Percentiles rank a stretch among this genome's conserved stretches.
phyloP scores from a whole-genome alignment of 2,797 vertebrate species.

The Meriones psammophilus region DNA sequence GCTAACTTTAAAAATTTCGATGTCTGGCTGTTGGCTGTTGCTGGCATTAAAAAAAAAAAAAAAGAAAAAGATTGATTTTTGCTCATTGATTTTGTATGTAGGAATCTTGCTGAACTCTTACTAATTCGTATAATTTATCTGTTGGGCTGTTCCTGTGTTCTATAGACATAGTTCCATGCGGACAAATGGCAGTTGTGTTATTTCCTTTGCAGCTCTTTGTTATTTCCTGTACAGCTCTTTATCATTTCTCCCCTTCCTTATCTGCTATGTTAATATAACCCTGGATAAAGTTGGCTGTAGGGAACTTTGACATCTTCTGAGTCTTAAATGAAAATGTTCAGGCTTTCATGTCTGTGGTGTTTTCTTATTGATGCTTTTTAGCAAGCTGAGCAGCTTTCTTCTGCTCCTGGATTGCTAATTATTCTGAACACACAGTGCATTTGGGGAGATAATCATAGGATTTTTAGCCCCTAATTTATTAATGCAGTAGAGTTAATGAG shows the following conservation, averaged over 20 bases:
- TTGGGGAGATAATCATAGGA: slow-evolving; percentile 16
- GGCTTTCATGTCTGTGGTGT: neutral
- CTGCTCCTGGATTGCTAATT: slow-evolving; percentile 33
- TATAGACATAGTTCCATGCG: neutral
- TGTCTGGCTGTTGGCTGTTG: neutral
- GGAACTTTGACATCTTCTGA: neutral
- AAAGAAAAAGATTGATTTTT: slow-evolving; percentile 57
- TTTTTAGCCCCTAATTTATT: slow-evolving; percentile 51
- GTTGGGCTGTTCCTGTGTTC: slow-evolving; percentile 57
- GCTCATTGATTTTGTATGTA: slow-evolving; percentile 53
- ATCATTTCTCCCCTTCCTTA: neutral
- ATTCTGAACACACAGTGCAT: slow-evolving; percentile 33
- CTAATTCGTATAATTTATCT: slow-evolving; percentile 52
- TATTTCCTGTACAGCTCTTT: slow-evolving; percentile 11
- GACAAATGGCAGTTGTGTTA: neutral
- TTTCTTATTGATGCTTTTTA: neutral
- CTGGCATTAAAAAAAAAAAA: neutral
- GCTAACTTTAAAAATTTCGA: slow-evolving; percentile 26
- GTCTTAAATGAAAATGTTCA: slow-evolving; percentile 4
- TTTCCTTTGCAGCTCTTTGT: slow-evolving; percentile 9
- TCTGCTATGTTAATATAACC: neutral
- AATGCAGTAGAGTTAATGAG: slow-evolving; percentile 57
- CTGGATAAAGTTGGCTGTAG: neutral
- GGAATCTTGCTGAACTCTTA: slow-evolving; percentile 50
- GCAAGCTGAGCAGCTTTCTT: neutral